A percentile compares a stretch with the other conserved stretches of the same genome.
These are phyloP conservation scores for Thamnophis sirtalis DNA, from an alignment of 2,113 vertebrate genomes.

Conservation along the genomic window DNA sequence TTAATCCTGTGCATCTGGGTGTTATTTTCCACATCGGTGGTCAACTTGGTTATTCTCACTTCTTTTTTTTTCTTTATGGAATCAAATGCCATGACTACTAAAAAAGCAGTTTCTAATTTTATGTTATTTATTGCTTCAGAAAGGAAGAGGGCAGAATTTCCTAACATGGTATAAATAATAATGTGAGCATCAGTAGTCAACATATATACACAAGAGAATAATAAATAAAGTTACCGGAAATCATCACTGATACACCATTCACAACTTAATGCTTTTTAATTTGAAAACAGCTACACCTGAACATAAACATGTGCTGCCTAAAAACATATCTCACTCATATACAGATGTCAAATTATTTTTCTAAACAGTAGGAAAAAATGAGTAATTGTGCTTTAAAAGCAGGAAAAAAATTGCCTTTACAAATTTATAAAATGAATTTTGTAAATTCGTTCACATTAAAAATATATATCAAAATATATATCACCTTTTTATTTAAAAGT, in stretches of 20 bases:
- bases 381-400: conserved; percentile 35
- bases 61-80: conserved; percentile 74
- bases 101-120: conserved; percentile 71
- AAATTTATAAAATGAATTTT: conserved; percentile 37
- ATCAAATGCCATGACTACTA: conserved; percentile 65
- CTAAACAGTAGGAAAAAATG: conserved; percentile 34
- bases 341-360: conserved; percentile 48
- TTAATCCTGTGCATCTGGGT: conserved; percentile 62
- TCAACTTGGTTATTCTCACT: conserved; percentile 72
- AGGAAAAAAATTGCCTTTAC: conserved; percentile 41
- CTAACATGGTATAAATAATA: conserved; percentile 64
- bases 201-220: conserved; percentile 44
- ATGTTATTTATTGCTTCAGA: conserved; percentile 65
- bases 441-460: conserved; percentile 35
- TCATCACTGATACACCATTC: conserved; percentile 37
- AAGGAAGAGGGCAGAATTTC: conserved; percentile 66
- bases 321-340: conserved; percentile 28
- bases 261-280: conserved; percentile 50
- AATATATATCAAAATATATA: conserved; percentile 8
- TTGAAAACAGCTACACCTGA: conserved; percentile 52
- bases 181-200: conserved; percentile 40
- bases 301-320: conserved; percentile 43
- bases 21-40: conserved; percentile 66
- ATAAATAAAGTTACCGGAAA: conserved; percentile 33
- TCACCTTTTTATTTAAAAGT: conserved; percentile 36